Conservation (phyloP, 2,113 vertebrate genomes). For the Eira barbara region DNA sequence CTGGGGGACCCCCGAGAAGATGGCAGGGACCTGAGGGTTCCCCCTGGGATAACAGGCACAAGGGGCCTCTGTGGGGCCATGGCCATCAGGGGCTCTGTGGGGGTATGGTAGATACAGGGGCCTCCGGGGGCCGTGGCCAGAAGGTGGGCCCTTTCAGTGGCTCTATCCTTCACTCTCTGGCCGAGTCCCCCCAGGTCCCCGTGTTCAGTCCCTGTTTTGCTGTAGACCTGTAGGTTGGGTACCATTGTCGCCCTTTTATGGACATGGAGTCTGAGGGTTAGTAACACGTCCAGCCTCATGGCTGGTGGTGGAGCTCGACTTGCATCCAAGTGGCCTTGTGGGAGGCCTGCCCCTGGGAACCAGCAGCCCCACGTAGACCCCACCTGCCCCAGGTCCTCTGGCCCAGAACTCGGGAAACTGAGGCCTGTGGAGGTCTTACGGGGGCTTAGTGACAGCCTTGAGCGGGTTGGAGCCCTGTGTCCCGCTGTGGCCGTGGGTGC, state of each 20-base stretch:
- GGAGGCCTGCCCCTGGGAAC: background rate
- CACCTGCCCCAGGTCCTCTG: background rate
- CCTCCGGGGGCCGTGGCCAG: no score
- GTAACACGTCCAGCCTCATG: fast-evolving
- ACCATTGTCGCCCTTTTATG: no score
- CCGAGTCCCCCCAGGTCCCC: background rate
- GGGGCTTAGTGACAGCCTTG: background rate
- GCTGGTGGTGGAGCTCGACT: background rate
- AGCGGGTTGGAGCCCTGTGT: background rate
- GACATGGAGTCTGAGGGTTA: background rate
- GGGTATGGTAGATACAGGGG: no score
- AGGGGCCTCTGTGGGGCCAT: background rate
- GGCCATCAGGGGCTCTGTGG: background rate
- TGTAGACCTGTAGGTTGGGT: background rate
- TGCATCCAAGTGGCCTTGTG: background rate
- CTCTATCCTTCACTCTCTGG: fast-evolving
- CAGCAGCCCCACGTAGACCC: background rate
- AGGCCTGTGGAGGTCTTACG: background rate
- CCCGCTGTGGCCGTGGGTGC: no score
- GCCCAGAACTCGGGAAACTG: background rate
- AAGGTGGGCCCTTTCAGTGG: background rate
- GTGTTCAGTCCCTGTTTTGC: background rate
- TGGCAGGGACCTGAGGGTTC: background rate
- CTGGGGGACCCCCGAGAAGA: background rate
- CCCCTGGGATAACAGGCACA: background rate